Conservation (phyloP, 2,797 vertebrate species). For the Yasuhikotakia modesta region DNA sequence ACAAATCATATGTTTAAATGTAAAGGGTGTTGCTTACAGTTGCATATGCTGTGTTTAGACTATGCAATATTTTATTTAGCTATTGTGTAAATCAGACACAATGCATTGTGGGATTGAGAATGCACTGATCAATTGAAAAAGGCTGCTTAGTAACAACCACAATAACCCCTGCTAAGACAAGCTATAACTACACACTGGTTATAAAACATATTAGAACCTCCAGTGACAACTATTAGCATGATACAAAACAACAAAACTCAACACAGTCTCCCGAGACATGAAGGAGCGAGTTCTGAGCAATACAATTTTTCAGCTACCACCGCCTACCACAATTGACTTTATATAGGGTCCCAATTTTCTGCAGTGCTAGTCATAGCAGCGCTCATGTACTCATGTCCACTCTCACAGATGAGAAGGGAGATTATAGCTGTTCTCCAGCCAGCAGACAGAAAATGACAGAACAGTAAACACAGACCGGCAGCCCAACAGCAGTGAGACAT, state of each 20-base stretch:
- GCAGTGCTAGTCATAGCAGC: not conserved
- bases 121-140: too few species aligned
- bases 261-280: too few species aligned
- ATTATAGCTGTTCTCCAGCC: not conserved
- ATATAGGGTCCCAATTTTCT: not conserved
- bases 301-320: not conserved
- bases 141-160: too few species aligned
- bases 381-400: not conserved
- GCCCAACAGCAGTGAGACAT: not conserved
- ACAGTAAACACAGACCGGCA: constrained; percentile 3
- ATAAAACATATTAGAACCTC: not conserved
- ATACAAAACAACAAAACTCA: not conserved
- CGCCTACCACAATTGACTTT: not conserved
- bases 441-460: not conserved
- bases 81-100: too few species aligned
- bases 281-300: not conserved
- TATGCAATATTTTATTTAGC: not conserved
- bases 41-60: not conserved
- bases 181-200: not conserved
- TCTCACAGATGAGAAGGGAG: not conserved
- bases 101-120: too few species aligned
- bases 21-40: not conserved
- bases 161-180: too few species aligned
- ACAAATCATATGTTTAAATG: not conserved
- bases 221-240: not conserved